A percentile compares a stretch with the other conserved stretches of the same genome.
Evolutionary conservation across 2,113 vertebrate genomes (phyloP).

Genomic region (Elephas maximus): DNA sequence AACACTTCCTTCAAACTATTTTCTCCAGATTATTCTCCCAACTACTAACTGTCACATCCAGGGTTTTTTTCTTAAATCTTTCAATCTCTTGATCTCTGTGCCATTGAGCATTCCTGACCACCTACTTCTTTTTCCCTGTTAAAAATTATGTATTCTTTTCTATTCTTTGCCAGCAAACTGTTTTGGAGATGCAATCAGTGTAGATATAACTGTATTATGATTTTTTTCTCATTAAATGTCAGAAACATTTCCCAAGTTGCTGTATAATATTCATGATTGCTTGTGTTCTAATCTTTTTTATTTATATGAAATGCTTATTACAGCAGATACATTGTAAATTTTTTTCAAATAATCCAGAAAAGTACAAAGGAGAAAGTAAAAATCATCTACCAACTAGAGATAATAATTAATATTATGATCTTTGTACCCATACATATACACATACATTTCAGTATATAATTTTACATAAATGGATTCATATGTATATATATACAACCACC

Average conservation of each 20-base stretch:
- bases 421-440: too few species aligned
- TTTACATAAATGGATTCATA: neutral
- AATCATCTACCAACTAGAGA: neutral
- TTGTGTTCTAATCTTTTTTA: neutral
- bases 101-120: neutral
- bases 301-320: neutral
- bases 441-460: neutral
- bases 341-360: neutral
- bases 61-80: too few species aligned
- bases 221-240: neutral
- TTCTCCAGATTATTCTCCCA: too few species aligned
- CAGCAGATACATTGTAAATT: neutral
- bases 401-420: neutral
- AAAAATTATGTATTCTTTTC: too few species aligned
- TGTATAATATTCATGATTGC: neutral
- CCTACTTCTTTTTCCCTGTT: neutral
- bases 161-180: neutral
- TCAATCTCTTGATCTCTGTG: neutral
- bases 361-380: neutral
- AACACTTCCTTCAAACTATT: too few species aligned
- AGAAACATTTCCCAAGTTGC: neutral
- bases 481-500: neutral
- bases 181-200: neutral
- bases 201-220: neutral
- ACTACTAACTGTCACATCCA: too few species aligned